Base-by-base conservation (phyloP, 1,140 invertebrate genomes). In the Drosophila nannoptera region DNA sequence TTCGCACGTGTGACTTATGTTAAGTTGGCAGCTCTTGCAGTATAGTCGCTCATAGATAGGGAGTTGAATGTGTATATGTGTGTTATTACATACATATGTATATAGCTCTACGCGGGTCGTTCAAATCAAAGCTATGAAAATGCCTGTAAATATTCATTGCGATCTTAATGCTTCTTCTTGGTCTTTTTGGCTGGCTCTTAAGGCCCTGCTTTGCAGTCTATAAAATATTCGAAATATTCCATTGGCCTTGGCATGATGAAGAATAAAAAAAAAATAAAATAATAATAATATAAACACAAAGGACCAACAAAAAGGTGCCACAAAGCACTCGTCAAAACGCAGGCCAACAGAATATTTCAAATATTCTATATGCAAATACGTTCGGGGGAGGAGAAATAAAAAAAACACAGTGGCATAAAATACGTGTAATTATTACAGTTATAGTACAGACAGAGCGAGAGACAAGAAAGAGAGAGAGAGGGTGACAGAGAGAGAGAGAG, bases 81-180 rank as follows among this genome's bases (percentile, higher is more conserved):
- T 46, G 38, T 8, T 31, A 33, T 50, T n/a, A 64, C 22, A 38
- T 42, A 40, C 35, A 48, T 40, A 22, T 52, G 45, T 64, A 45
- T 22, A 45, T 45, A 22, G 22, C 22, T 22, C 22, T 46, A 29
- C 8, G 16, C 22, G 49, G 80, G 81, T 84, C 77, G 77, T 77
- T 77, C 65, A 84, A 77, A 84, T 86, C 82, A 86, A 86, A 81
- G 81, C 74, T 81, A 86, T 82, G 81, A 86, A 86, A 86, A 87
- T 86, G 81, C 81, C 77, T 87, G 81, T 86, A 81, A 87, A 87
- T 86, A 86, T 86, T 86, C 81, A 87, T 82, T 86, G 81, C 81
- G 87, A 75, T 86, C 62, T 75, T 59, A 45, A 60, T 78, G 32
- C 31, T 69, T 52, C 12, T 43, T 72, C 12, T 49, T 65, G 35